These are phyloP conservation scores for Neodiprion pinetum DNA, from an alignment of 1,140 invertebrate genomes.

Conservation along the genomic window DNA sequence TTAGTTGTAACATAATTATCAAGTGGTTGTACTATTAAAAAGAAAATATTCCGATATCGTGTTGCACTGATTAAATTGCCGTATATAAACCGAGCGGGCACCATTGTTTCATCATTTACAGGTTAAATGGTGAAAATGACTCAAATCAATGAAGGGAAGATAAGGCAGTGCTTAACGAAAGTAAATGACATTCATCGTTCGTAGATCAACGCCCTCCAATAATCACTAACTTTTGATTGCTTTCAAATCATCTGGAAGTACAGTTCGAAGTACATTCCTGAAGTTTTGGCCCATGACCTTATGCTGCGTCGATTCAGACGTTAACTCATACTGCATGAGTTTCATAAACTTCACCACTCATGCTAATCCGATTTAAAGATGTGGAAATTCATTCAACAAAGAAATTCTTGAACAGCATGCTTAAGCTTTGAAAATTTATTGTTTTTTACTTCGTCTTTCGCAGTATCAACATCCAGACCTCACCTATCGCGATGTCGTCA, in stretches of 20 bases:
- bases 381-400: no score
- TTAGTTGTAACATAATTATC: no score
- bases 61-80: neutral
- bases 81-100: neutral
- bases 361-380: neutral
- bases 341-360: neutral
- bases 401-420: neutral
- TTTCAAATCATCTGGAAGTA: conserved; percentile 21
- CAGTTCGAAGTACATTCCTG: neutral
- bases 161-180: conserved; percentile 65
- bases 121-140: conserved; percentile 51
- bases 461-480: conserved; percentile 80
- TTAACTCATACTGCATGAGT: conserved; percentile 5
- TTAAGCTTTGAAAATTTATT: neutral
- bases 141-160: conserved; percentile 57
- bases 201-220: no score
- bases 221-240: conserved; percentile 13
- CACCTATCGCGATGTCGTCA: conserved; percentile 77
- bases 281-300: neutral
- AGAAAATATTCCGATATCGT: no score
- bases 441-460: conserved; percentile 24
- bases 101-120: conserved; percentile 18
- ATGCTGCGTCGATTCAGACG: conserved; percentile 1
- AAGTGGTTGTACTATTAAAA: no score
- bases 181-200: conserved; percentile 35